Evolutionary conservation across 2,113 vertebrate genomes (phyloP).

Genomic region (Puntigrus tetrazona): DNA sequence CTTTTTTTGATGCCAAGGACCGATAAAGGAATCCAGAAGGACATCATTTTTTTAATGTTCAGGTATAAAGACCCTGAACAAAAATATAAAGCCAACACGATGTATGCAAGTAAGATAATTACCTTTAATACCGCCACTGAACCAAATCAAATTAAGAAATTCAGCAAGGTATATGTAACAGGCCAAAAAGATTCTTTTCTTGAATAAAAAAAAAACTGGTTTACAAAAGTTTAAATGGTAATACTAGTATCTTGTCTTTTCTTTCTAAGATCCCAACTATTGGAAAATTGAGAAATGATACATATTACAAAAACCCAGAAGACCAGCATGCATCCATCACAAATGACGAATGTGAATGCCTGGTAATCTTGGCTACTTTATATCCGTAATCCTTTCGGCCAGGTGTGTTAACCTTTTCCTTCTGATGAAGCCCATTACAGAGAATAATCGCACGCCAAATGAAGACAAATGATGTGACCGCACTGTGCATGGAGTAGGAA

Average conservation of each 20-base stretch:
- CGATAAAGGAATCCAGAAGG: not conserved
- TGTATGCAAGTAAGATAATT: not conserved
- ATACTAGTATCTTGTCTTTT: not conserved
- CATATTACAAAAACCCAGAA: not conserved
- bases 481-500: slow-evolving; percentile 68
- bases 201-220: not conserved
- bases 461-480: slow-evolving; percentile 80
- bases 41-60: not conserved
- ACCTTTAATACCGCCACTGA: not conserved
- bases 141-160: not conserved
- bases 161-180: not conserved
- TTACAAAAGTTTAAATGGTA: not conserved
- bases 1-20: not conserved
- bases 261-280: not conserved
- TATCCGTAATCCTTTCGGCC: not conserved
- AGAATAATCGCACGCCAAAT: slow-evolving; percentile 78
- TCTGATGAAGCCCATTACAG: slow-evolving; percentile 75
- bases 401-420: slow-evolving; percentile 50
- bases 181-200: too few species aligned
- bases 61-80: not conserved
- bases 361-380: slow-evolving; percentile 22
- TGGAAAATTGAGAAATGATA: not conserved
- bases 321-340: not conserved
- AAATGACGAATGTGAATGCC: slow-evolving; percentile 20
- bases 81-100: not conserved